Conservation (phyloP, 2,797 vertebrate genomes). For the Graptemys geographica region DNA sequence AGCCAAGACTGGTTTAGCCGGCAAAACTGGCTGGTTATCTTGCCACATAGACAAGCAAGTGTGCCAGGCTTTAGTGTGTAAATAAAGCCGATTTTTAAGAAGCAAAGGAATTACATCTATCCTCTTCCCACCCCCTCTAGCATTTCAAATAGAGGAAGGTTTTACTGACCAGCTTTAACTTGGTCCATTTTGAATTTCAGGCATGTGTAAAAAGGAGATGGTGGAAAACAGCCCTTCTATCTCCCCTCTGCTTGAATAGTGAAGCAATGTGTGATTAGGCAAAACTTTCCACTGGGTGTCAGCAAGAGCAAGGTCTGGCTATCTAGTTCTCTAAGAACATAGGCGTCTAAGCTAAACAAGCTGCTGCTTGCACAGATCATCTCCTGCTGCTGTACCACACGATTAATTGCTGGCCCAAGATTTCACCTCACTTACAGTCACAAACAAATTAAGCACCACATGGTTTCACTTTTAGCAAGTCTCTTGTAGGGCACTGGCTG, state of each 20-base stretch:
- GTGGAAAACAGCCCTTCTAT: background rate
- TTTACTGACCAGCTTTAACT: background rate
- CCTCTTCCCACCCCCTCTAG: accelerated
- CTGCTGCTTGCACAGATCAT: background rate
- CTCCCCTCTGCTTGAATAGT: background rate
- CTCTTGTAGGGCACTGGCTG: background rate
- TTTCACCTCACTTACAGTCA: background rate
- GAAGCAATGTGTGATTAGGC: background rate
- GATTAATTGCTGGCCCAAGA: background rate
- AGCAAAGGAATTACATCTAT: background rate
- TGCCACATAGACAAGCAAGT: background rate
- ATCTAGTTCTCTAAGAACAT: accelerated
- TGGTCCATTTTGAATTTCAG: background rate
- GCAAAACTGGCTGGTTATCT: accelerated
- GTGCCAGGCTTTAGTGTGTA: background rate
- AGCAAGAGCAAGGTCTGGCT: background rate
- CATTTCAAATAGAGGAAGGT: background rate
- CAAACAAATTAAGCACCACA: background rate
- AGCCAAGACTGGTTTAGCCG: background rate
- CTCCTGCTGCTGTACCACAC: background rate
- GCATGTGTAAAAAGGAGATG: accelerated
- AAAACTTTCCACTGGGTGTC: background rate
- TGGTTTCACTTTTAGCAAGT: background rate
- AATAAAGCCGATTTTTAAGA: background rate
- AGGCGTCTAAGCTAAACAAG: background rate